A percentile compares a stretch with the other conserved stretches of the same genome.
phyloP scores from a whole-genome alignment of 2,113 vertebrate species.

The Nibea albiflora region DNA sequence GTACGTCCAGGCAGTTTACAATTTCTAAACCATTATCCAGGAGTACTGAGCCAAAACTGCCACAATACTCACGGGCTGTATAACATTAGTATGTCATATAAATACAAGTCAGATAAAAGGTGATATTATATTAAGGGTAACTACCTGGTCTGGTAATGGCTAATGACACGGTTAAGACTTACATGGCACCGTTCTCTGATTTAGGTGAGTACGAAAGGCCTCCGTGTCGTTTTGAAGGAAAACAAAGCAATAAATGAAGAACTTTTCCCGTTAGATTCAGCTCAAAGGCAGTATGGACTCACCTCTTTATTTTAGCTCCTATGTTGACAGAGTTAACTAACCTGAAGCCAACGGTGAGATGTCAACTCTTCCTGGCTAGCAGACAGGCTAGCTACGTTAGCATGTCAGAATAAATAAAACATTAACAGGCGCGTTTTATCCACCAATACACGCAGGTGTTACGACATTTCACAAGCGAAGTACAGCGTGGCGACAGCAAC shows the following conservation, averaged over 20 bases:
- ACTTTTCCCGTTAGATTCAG: not conserved
- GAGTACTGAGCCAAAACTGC: not conserved
- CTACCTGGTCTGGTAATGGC: not conserved
- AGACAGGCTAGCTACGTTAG: conserved; percentile 67
- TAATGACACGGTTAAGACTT: conserved; percentile 19
- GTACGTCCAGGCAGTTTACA: not conserved
- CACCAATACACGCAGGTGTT: not conserved
- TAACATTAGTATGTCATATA: not conserved
- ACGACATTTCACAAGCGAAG: conserved; percentile 8
- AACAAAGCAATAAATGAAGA: not conserved
- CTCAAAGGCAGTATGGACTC: conserved; percentile 31
- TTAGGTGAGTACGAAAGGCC: not conserved
- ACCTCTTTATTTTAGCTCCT: conserved; percentile 72
- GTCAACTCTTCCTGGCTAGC: conserved; percentile 68
- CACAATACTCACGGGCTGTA: not conserved
- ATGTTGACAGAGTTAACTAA: conserved; percentile 61
- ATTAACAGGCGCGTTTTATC: conserved; percentile 17
- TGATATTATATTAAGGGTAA: not conserved
- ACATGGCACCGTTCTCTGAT: not conserved
- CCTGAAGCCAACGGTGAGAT: conserved; percentile 61
- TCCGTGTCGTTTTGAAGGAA: not conserved
- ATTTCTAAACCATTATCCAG: not conserved
- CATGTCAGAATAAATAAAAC: conserved; percentile 27
- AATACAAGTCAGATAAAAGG: not conserved
- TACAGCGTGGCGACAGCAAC: not conserved